Evolutionary conservation across 2,113 vertebrate species (phyloP), one percentile per base, ranked within the genome.

Genomic region (Amia ocellicauda): DNA sequence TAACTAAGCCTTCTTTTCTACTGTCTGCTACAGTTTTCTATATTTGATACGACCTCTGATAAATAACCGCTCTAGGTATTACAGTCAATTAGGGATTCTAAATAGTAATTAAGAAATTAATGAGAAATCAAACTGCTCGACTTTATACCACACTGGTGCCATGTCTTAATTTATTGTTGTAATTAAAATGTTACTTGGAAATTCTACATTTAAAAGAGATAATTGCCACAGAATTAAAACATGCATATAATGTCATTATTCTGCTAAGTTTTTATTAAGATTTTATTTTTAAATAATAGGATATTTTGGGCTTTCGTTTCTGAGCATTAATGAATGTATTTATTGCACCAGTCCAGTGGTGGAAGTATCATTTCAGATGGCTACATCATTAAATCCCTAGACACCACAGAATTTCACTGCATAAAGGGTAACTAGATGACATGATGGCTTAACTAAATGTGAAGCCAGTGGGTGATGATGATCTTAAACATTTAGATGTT

Each of bases 91-190:
- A 80, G 72, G 67, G 78, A 85, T 81, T 86, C 74, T 76, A 83
- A 79, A 78, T 71, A 69, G 65, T 77, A 84, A 84, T 87, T 89
- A 88, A 80, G 69, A 64, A 78, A 74, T 73, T 85, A 77, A 85
- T 86, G 68, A 82, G 78, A 88, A 89, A 86, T 83, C 78, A 86
- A 83, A 78, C 75, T 80, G 76, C 66, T 51, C 66, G 85, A 67
- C 73, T 76, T 86, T 78, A 76, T 62, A 73, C 71, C 55, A 66
- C 57, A 70, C 60, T 63, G 61, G 68, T 73, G 69, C 62, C 67
- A 69, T 47, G 22, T 69, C 57, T 75, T 70, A 65, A 78, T 78
- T 78, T 74, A 75, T 61, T 61, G 50, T 66, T 54, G 72, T 73
- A 72, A 77, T 81, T 80, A 83, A 78, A 74, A 77, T 36, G 69